These are phyloP conservation scores for Pogonocichla stellata DNA, from an alignment of 2,113 vertebrate genomes.

Conservation along the genomic window DNA sequence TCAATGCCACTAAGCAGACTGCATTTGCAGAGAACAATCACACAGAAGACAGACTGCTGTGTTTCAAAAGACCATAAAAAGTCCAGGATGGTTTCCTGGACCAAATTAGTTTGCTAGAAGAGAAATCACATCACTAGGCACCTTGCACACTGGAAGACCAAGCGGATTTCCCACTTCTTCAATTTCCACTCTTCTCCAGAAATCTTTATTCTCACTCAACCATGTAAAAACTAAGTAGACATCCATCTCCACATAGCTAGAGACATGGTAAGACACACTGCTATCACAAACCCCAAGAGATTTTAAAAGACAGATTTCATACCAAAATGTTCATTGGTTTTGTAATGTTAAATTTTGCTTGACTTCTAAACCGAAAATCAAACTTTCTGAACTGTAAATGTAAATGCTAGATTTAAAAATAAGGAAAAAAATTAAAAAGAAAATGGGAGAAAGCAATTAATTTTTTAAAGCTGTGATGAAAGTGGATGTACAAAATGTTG, in stretches of 20 bases:
- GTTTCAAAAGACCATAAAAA: not conserved
- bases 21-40: not conserved
- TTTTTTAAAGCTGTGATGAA: not conserved
- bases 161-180: not conserved
- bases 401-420: not conserved
- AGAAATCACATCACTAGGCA: not conserved
- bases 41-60: not conserved
- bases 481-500: not conserved
- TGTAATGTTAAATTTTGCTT: not conserved
- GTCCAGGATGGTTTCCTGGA: not conserved
- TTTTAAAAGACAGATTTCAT: not conserved
- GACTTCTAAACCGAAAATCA: not conserved
- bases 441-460: not conserved
- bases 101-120: not conserved
- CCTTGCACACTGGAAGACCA: not conserved
- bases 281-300: not conserved
- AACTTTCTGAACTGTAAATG: not conserved
- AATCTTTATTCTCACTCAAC: not conserved
- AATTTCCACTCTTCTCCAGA: not conserved
- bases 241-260: not conserved
- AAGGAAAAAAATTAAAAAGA: not conserved
- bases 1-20: not conserved
- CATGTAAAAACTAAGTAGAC: not conserved
- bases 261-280: not conserved
- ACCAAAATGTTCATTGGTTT: not conserved